Evolutionary conservation across 2,797 vertebrate species (phyloP), one percentile per base, ranked within the genome.

Genomic region (Babyrousa celebensis): DNA sequence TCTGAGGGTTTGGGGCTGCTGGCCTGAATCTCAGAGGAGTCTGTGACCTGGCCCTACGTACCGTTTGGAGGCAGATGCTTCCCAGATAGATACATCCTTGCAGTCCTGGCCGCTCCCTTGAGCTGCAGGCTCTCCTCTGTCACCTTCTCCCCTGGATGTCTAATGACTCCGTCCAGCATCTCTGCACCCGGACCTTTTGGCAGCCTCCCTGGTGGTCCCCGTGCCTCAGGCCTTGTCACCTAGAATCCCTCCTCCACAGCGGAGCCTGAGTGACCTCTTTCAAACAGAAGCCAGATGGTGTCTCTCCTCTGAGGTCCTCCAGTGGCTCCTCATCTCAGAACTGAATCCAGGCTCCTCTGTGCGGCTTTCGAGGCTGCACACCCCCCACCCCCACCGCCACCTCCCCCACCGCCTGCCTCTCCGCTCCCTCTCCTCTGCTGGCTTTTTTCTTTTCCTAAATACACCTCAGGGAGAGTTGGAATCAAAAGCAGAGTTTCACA

Each of bases 331-430:
- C 54, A 36, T 27, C 20, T 11, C 60, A 12, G 32, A 78, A 18
- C 65, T 1, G 0, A 87, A 58, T 67, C n/a, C 40, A 29, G 75
- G 54, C 86, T 70, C 18, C 27, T 74, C 27, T 56, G 65, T 1
- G 0, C 83, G 92, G 85, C 40, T 65, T 77, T 68, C 32, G 25
- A 14, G 32, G 68, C 63, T 14, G 12, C 6, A n/a, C 29, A 32
- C 12, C 29, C 3, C 0, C 48, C 1, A 29, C 7, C 2, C 18
- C 4, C 1, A 0, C n/a, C 5, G 1, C 17, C 27, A 20, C 54
- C 40, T 85, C 77, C 36, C 17, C 43, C 21, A 3, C 2, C 52
- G 6, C 5, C 25, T 17, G 3, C 54, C 29, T 18, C 72, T 29
- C 48, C 18, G 4, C 58, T 20, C 27, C 11, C 48, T 56, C 12